Percentiles rank a stretch among this genome's conserved stretches.
These are phyloP conservation scores for Lomographa bimaculata DNA, from an alignment of 2,888 invertebrate genomes.

Conservation along the genomic window DNA sequence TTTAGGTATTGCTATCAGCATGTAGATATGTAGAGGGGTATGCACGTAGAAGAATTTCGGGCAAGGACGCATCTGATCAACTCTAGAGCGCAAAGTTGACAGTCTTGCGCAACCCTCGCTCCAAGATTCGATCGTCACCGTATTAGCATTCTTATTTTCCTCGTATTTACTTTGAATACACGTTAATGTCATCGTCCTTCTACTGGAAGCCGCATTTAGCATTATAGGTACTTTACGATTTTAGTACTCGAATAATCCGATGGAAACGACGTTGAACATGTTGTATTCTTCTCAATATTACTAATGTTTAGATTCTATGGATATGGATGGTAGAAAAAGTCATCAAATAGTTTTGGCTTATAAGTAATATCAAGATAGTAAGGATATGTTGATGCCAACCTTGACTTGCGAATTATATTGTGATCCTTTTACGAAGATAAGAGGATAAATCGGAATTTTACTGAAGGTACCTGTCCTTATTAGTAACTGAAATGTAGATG, in stretches of 20 bases:
- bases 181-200: constrained; percentile 61
- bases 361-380: too few species aligned
- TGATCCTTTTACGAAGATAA: too few species aligned
- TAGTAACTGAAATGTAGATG: too few species aligned
- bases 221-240: constrained; percentile 21
- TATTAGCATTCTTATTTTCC: constrained; percentile 61
- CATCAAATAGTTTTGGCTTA: too few species aligned
- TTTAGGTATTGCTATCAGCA: constrained; percentile 1
- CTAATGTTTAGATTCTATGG: too few species aligned
- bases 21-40: constrained; percentile 32
- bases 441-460: too few species aligned
- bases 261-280: too few species aligned
- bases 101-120: constrained; percentile 62
- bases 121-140: constrained; percentile 42
- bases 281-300: too few species aligned
- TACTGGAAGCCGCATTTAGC: constrained; percentile 29
- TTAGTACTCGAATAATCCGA: constrained; percentile 16
- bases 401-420: too few species aligned
- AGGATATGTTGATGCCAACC: too few species aligned
- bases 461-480: too few species aligned
- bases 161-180: constrained; percentile 60
- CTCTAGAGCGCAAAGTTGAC: constrained; percentile 43
- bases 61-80: constrained; percentile 72
- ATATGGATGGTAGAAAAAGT: too few species aligned
- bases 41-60: constrained; percentile 65